These are phyloP conservation scores for Aix galericulata DNA, from an alignment of 2,113 vertebrate genomes.

Conservation along the genomic window DNA sequence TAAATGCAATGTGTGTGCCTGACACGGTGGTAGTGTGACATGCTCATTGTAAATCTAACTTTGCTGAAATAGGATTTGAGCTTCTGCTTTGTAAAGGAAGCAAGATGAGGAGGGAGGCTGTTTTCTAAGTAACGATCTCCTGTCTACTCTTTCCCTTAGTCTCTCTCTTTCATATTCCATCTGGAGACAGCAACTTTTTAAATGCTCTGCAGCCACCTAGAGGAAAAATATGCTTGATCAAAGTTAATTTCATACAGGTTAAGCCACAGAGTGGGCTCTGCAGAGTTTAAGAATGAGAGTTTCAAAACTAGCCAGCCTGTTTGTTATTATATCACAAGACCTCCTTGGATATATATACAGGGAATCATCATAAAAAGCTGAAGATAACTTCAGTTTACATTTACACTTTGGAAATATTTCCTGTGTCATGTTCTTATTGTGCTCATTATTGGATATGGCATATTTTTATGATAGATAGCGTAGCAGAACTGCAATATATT, in stretches of 20 bases:
- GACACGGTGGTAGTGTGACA: background rate
- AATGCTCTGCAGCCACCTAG: slow-evolving; percentile 64
- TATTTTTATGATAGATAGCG: slow-evolving; percentile 34
- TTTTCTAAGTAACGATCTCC: background rate
- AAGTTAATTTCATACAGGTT: slow-evolving; percentile 12
- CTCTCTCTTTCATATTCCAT: background rate
- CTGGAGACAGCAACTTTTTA: slow-evolving; percentile 15
- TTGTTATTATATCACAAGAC: slow-evolving; percentile 68
- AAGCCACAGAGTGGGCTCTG: background rate
- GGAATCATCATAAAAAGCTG: slow-evolving; percentile 64
- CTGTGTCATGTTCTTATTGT: slow-evolving; percentile 17
- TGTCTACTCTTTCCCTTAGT: background rate
- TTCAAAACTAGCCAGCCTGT: slow-evolving; percentile 46
- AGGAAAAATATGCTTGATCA: slow-evolving; percentile 42
- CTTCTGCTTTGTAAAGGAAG: background rate
- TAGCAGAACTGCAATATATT: background rate
- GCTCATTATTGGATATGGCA: slow-evolving; percentile 22
- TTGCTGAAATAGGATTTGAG: background rate
- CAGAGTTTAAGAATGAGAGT: slow-evolving; percentile 36
- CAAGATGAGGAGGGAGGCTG: background rate
- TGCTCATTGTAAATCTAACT: background rate
- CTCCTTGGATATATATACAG: slow-evolving; percentile 64
- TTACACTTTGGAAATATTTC: slow-evolving; percentile 43
- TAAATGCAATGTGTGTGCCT: background rate
- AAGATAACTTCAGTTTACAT: slow-evolving; percentile 58